These are phyloP conservation scores for Myripristis jacobus DNA, from an alignment of 2,797 vertebrate species.

Conservation along the genomic window DNA sequence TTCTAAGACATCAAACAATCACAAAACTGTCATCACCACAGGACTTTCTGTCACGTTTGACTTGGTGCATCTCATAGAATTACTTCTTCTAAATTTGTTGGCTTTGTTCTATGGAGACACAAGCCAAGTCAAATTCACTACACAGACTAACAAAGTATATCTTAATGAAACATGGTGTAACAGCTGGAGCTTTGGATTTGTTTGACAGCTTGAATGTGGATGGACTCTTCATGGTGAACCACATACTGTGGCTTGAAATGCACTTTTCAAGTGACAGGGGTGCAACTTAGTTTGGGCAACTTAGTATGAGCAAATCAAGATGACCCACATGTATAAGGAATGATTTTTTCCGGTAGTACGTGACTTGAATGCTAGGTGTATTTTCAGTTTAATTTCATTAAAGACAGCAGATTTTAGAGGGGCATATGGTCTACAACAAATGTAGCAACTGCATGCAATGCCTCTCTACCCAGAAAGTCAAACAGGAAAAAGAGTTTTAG, in stretches of 20 bases:
- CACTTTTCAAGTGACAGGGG: too few species aligned
- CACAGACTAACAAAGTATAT: neutral
- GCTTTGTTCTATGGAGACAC: neutral
- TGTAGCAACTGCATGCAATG: neutral
- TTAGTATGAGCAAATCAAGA: too few species aligned
- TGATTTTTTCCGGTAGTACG: too few species aligned
- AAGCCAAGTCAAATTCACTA: neutral
- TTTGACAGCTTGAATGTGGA: neutral
- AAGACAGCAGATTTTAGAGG: too few species aligned
- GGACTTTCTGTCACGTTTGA: neutral
- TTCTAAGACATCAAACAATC: neutral
- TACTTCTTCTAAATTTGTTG: neutral
- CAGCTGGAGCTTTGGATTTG: neutral
- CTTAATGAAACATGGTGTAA: neutral
- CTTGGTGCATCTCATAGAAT: neutral
- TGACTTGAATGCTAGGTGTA: too few species aligned
- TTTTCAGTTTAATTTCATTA: too few species aligned
- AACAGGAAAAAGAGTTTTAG: slow-evolving; percentile 1
- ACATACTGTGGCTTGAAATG: neutral
- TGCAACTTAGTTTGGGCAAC: too few species aligned
- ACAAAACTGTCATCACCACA: neutral
- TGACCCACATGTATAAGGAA: too few species aligned
- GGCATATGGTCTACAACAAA: neutral
- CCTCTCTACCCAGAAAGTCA: slow-evolving; percentile 1
- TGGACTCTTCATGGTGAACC: neutral